Evolutionary conservation across 2,113 vertebrate species (phyloP).

Genomic region (Entosphenus tridentatus): DNA sequence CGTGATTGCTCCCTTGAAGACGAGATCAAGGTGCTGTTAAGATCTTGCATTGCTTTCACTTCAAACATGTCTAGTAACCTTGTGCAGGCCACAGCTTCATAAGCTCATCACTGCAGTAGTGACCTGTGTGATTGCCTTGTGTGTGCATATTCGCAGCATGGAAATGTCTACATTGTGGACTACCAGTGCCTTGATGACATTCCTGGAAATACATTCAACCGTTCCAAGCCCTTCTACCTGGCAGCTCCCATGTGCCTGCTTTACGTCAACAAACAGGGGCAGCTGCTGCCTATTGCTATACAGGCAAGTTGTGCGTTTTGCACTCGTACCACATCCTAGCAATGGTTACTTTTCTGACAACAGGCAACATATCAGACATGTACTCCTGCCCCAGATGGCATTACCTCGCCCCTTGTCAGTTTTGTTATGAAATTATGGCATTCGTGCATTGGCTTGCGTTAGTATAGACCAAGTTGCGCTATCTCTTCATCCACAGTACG

Average conservation of each 20-base stretch:
- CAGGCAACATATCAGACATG: no score
- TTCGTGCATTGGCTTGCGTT: no score
- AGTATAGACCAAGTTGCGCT: no score
- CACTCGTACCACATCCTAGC: neutral
- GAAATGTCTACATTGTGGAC: constrained; percentile 73
- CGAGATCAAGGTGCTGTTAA: constrained; percentile 42
- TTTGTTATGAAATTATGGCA: no score
- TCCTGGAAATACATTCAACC: constrained; percentile 55
- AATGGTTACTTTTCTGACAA: no score
- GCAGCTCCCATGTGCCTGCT: constrained; percentile 67
- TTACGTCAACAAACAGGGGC: constrained; percentile 58
- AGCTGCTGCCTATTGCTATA: constrained; percentile 78
- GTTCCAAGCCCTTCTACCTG: constrained; percentile 61
- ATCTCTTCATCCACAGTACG: no score
- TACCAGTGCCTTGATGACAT: constrained; percentile 54
- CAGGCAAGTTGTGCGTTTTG: constrained; percentile 33
- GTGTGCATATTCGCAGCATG: constrained; percentile 25
- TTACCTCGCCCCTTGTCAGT: no score
- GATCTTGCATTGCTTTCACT: neutral
- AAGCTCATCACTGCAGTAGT: no score
- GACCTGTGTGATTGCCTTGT: no score
- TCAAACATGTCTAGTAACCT: no score
- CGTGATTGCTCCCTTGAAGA: constrained; percentile 54
- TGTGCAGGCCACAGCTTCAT: no score
- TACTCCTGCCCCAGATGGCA: no score